Evolutionary conservation across 2,888 invertebrate genomes (phyloP), one percentile per base, ranked within the genome.

Genomic region (Lasioglossum oenotherae): DNA sequence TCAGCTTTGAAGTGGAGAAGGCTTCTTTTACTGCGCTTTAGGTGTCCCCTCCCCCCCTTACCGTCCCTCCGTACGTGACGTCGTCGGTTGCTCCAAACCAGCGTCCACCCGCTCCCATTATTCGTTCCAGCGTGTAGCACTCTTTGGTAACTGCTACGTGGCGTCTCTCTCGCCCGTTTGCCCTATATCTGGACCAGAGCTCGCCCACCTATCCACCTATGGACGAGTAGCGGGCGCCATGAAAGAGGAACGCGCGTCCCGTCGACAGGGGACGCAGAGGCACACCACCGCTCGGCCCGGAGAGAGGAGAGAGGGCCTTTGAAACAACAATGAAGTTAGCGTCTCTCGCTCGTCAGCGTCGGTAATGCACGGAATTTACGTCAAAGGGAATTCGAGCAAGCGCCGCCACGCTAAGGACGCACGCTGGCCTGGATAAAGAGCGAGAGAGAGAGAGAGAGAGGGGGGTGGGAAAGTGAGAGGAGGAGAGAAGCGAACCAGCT

Each of bases 311-410:
- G 84, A 90, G 85, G 76, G 91, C 93, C 93, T 94, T 94, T 94
- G 94, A 94, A 94, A 93, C 93, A 94, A 94, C 93, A 94, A 94
- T 93, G 92, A 94, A 94, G 94, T 94, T 94, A 94, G 90, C 92
- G 91, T 92, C 91, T 91, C 90, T 91, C 92, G 92, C 92, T 93
- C 93, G 92, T 94, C 93, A 93, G 94, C 91, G 92, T 93, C 92
- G 92, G 93, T 94, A 94, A 94, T 94, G 92, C 91, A 91, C 90
- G 92, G 92, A 93, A 93, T 93, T 92, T 91, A 91, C 92, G 93
- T 94, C 94, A 93, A 94, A 94, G 93, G 92, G 92, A 93, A 92
- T 93, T 93, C 91, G 91, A 89, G 89, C 89, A 88, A 92, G 88
- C 89, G 82, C 73, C 69, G 71, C 81, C 67, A 69, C 74, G 78